Evolutionary conservation across 92 coral and sea anemone genomes (phyloP).

Genomic region (Parazoanthus atlanticus): DNA sequence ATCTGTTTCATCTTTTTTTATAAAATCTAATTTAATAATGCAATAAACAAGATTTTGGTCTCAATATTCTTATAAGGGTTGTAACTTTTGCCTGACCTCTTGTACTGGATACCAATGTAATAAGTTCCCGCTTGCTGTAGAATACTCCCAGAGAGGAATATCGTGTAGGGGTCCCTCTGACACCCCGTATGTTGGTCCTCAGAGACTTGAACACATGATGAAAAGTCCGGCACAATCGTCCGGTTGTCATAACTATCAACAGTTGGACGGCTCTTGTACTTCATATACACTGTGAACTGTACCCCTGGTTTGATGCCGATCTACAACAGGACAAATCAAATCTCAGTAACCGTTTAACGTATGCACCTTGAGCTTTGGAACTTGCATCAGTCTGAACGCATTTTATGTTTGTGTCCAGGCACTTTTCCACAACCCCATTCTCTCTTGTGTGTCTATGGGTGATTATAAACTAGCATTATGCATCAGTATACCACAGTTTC

Average conservation of each 20-base stretch:
- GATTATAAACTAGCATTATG: too few species aligned
- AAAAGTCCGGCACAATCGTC: constrained; percentile 46
- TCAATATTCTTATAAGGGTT: too few species aligned
- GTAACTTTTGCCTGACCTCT: constrained; percentile 3
- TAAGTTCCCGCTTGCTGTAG: background rate
- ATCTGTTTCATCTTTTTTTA: too few species aligned
- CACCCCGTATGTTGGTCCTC: background rate
- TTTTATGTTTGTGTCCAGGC: too few species aligned
- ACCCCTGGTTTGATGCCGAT: background rate
- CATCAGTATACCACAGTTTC: too few species aligned
- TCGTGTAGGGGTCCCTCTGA: constrained; percentile 12
- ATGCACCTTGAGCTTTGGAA: too few species aligned
- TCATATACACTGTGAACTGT: constrained; percentile 28
- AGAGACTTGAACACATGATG: constrained; percentile 36
- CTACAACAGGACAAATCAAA: background rate
- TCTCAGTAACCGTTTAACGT: background rate
- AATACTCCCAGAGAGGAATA: constrained; percentile 4
- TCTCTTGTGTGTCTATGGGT: too few species aligned
- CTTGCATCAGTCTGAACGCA: too few species aligned
- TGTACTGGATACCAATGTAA: constrained; percentile 33
- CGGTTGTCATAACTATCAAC: constrained; percentile 7
- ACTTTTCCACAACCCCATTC: too few species aligned
- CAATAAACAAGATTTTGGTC: too few species aligned
- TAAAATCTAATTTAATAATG: too few species aligned
- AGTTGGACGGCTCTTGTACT: constrained; percentile 44